Evolutionary conservation across 1,140 invertebrate genomes (phyloP), one percentile per base, ranked within the genome.

Genomic region (Drosophila micromelanica): DNA sequence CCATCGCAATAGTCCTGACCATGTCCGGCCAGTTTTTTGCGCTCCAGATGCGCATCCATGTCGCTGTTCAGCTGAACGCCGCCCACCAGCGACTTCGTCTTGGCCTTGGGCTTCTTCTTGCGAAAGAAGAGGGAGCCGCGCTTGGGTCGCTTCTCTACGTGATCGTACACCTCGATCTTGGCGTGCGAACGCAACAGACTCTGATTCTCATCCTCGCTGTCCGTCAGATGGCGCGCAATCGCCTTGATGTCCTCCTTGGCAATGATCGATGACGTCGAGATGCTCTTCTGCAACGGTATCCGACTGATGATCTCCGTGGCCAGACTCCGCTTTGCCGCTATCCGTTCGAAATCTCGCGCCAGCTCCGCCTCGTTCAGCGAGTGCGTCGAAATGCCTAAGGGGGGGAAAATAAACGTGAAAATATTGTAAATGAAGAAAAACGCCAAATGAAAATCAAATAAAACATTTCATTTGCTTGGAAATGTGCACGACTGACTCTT

Each of bases 91-190:
- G 86, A 80, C 59, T 91, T 91, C 57, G 82, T 80, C 57, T 92
- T 92, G 6, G 85, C 78, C 49, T 92, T 92, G 45, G 91, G 90
- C 37, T 92, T 92, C 72, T 97, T 97, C 92, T 97, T 98, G 68
- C 97, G 95, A 86, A 97, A 98, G 93, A 98, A 98, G 46, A 98
- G 93, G 62, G 97, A 97, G 42, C 96, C 96, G 49, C 97, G 93
- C 93, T 98, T 98, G 70, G 96, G 94, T 90, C 96, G 93, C 91
- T 98, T 98, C 80, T 96, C 96, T 38, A 96, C 95, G 85, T 96
- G 95, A 87, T 95, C 95, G 78, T 96, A 96, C n/a, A 94, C 94
- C 91, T 94, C 94, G 92, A 86, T 92, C 61, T 92, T 92, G 38
- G 90, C 90, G 68, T 92, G 86, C 11, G 91, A 90, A 35, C 91